Percentiles rank a stretch among this genome's conserved stretches.
Evolutionary conservation across 2,113 vertebrate species (phyloP).

Genomic region (Pelobates fuscus): DNA sequence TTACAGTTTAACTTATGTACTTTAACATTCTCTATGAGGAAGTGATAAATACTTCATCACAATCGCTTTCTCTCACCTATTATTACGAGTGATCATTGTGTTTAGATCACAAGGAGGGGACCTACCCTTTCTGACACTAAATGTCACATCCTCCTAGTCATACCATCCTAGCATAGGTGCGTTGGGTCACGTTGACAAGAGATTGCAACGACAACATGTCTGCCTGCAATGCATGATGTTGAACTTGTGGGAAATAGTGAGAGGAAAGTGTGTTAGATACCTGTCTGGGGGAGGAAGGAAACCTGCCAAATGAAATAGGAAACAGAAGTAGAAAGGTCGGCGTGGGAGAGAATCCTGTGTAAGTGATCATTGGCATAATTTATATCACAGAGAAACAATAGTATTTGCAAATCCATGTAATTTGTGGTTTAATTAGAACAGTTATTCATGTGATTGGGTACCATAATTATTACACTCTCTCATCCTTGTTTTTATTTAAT

Average conservation of each 20-base stretch:
- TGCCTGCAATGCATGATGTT: slow-evolving; percentile 12
- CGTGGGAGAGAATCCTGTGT: no score
- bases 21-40: no score
- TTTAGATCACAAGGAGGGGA: not conserved
- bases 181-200: not conserved
- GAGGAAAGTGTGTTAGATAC: slow-evolving; percentile 15
- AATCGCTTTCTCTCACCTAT: slow-evolving; percentile 16
- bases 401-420: no score
- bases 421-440: no score
- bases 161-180: not conserved
- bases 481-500: no score
- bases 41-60: slow-evolving; percentile 14
- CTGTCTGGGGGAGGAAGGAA: slow-evolving; percentile 20
- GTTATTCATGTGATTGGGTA: no score
- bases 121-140: not conserved
- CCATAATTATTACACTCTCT: no score
- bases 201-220: slow-evolving; percentile 5
- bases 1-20: not conserved
- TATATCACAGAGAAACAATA: no score
- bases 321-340: slow-evolving; percentile 17
- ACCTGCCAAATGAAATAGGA: slow-evolving; percentile 31
- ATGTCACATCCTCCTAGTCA: slow-evolving; percentile 6
- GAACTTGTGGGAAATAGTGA: not conserved
- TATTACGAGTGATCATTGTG: slow-evolving; percentile 1
- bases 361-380: no score